Evolutionary conservation across 53 echinoderm and acorn worm genomes (phyloP).

Genomic region (Actinopyga echinites): DNA sequence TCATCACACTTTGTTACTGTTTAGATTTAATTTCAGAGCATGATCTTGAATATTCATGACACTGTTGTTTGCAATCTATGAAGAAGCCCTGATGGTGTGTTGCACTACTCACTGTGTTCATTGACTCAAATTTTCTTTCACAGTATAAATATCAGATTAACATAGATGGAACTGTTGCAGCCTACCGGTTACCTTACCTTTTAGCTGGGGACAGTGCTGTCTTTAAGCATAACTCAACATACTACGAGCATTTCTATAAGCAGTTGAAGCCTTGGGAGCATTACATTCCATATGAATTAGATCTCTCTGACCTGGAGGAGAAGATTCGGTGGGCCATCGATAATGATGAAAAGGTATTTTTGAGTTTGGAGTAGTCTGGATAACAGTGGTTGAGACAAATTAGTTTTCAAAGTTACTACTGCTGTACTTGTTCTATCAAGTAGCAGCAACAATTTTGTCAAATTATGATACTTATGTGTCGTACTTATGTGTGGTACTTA

Average conservation of each 20-base stretch:
- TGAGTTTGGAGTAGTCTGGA: too few species aligned
- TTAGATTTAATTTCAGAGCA: too few species aligned
- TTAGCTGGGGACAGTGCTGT: slow-evolving; percentile 88
- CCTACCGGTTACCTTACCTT: slow-evolving; percentile 91
- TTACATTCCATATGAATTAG: slow-evolving; percentile 87
- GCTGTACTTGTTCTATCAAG: neutral
- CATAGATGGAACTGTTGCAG: slow-evolving; percentile 98
- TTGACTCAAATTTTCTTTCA: neutral
- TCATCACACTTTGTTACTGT: too few species aligned
- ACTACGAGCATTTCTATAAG: slow-evolving; percentile 95
- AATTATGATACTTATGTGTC: too few species aligned
- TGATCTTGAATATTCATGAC: too few species aligned
- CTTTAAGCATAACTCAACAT: slow-evolving; percentile 88
- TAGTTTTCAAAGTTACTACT: neutral
- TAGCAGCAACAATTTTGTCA: neutral
- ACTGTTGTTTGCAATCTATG: too few species aligned
- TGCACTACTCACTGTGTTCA: neutral
- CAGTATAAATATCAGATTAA: slow-evolving; percentile 98
- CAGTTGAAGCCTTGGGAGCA: slow-evolving; percentile 86
- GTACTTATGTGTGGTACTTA: neutral
- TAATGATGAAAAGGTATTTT: slow-evolving; percentile 81
- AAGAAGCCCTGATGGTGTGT: too few species aligned
- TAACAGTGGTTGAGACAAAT: neutral
- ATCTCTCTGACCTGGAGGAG: slow-evolving; percentile 82
- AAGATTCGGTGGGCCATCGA: slow-evolving; percentile 88